A percentile compares a stretch with the other conserved stretches of the same genome.
Conservation (phyloP, 2,113 vertebrate genomes). For the Ophiodon elongatus region DNA sequence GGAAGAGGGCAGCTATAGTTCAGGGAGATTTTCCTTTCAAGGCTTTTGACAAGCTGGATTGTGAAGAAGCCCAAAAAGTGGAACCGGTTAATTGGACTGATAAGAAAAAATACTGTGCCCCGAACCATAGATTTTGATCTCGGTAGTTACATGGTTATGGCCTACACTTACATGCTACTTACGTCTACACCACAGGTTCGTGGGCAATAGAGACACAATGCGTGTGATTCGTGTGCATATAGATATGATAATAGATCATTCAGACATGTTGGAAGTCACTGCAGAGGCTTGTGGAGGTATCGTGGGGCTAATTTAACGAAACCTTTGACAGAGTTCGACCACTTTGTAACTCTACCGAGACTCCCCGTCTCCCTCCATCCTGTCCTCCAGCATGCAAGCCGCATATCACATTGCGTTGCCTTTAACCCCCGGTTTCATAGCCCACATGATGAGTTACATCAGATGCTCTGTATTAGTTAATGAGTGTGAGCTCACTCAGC, state of each 20-base stretch:
- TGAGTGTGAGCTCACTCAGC: neutral
- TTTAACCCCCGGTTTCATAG: conserved; percentile 35
- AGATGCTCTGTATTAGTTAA: conserved; percentile 30
- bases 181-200: neutral
- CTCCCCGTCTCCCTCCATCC: neutral
- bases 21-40: neutral
- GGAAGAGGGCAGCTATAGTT: neutral
- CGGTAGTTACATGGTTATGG: neutral
- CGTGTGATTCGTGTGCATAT: neutral
- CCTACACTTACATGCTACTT: neutral
- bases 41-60: neutral
- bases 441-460: conserved; percentile 26
- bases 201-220: neutral
- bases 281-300: neutral
- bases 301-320: conserved; percentile 18
- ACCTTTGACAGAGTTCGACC: neutral
- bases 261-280: neutral
- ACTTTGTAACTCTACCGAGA: neutral
- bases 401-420: neutral
- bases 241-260: neutral
- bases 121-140: neutral
- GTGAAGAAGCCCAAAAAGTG: neutral
- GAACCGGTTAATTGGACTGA: conserved; percentile 3
- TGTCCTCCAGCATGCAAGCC: neutral
- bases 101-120: neutral